Evolutionary conservation across 2,113 vertebrate species (phyloP), one percentile per base, ranked within the genome.

Genomic region (Psittacus erithacus): DNA sequence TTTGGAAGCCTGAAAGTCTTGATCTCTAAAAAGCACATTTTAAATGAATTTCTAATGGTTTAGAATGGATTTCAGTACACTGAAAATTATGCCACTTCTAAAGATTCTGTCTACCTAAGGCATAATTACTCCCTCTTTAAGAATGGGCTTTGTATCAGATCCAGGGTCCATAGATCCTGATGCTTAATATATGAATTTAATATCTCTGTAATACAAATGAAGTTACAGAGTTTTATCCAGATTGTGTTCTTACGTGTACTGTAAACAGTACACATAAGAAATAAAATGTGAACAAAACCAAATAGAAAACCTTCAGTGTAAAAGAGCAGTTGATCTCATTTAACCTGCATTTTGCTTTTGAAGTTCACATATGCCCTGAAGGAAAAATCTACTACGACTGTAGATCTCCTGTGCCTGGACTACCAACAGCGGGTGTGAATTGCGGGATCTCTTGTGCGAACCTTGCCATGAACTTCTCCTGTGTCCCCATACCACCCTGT

Each of bases 381-480:
- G 99, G 98, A 89, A 99, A 99, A 97, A 98, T 98, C 76, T 99
- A 99, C 96, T 99, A 99, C 78, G 99, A 99, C 98, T 99, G 99
- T 96, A 98, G 96, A 53, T 98, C 98, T 96, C 99, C 98, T 67
- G 97, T 98, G 83, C 98, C 98, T 59, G 98, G 98, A 33, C 96
- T 98, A 67, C 98, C 98, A 85, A 97, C 98, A 52, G 97, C 98
- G 0, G 99, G 99, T 35, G 92, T 99, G 92, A 99, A 99, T 20
- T 99, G 99, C 55, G 99, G 98, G 82, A 97, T 98, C 17, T 99
- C 99, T 16, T 99, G 99, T 97, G 98, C 98, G 2, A 99, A 99
- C 94, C 97, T 99, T 95, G 99, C 99, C 98, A 99, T 99, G 98
- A 99, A 99, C 97, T 98, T 99, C 95, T 99, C 99, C 81, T 99